Base-by-base conservation (phyloP, 2,888 invertebrate genomes). In the Kuschelorhynchus macadamiae region DNA sequence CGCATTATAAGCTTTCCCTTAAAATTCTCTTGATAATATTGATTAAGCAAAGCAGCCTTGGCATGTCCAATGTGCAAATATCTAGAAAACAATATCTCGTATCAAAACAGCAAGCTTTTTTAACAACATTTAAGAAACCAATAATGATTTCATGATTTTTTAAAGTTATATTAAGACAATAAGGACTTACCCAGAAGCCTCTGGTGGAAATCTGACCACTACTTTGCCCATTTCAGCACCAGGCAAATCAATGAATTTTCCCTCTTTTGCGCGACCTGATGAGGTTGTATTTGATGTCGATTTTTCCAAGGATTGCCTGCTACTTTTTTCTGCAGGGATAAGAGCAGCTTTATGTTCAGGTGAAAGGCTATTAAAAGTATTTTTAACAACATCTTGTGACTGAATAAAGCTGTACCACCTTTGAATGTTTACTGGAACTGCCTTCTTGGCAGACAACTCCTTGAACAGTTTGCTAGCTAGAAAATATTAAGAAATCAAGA, bases 1-100 rank as follows among this genome's bases (percentile, higher is more conserved):
- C 99, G 89, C 97, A 99, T 96, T 70, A 99, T 93, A 0, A 99
- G 88, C 81, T 93, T 93, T 0, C 99, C 99, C 78, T 98, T 86
- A 83, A 97, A 99, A 0, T 91, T 88, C 77, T 92, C 89, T 74
- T 97, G 96, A 80, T 99, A 99, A 85, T 98, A 95, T 82, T 98
- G 98, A 85, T 99, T 99, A 11, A 99, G 86, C 0, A 99, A 87
- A 14, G 98, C 99, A 5, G 99, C 99, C 84, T 99, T 99, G 0
- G 99, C 99, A 84, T 99, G 99, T 0, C 99, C 99, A 81, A 99
- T 96, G 81, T 99, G 99, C 17, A 99, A 87, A 83, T 92, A 96
- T 16, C 94, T 90, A 75, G 2, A 81, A 82, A 69, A 52, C 55
- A 60, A 12, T 12, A 17, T n/a, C n/a, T n/a, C n/a, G n/a, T n/a